Evolutionary conservation across 2,113 vertebrate genomes (phyloP).

Genomic region (Tenrec ecaudatus): DNA sequence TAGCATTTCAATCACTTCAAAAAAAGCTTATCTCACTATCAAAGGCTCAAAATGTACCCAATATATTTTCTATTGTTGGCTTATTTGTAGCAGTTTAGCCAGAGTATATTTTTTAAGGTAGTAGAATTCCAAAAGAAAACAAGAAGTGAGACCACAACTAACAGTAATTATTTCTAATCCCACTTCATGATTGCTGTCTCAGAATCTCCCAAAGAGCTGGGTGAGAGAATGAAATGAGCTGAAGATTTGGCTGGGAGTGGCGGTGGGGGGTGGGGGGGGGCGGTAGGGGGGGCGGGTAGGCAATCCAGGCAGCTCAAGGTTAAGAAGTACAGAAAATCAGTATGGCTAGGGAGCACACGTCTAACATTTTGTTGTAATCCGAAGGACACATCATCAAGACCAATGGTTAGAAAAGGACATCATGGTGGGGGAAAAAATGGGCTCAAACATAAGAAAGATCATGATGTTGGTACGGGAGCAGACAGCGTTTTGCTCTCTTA

Average conservation of each 20-base stretch:
- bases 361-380: neutral
- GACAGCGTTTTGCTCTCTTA: neutral
- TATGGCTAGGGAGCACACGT: neutral
- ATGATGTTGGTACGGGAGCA: neutral
- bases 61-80: fast-evolving
- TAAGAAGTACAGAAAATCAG: neutral
- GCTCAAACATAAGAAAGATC: neutral
- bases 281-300: no score
- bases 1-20: neutral
- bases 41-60: neutral
- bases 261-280: no score
- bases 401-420: neutral
- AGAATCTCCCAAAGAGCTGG: neutral
- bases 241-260: neutral
- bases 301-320: neutral
- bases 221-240: neutral
- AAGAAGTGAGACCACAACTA: no score
- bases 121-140: neutral
- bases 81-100: neutral
- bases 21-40: neutral
- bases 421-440: neutral
- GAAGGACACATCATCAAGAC: neutral
- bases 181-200: neutral
- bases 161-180: neutral
- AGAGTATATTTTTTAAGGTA: neutral